Percentiles rank a stretch among this genome's conserved stretches.
phyloP scores from a whole-genome alignment of 2,797 vertebrate genomes.

The Holocentrus rufus region DNA sequence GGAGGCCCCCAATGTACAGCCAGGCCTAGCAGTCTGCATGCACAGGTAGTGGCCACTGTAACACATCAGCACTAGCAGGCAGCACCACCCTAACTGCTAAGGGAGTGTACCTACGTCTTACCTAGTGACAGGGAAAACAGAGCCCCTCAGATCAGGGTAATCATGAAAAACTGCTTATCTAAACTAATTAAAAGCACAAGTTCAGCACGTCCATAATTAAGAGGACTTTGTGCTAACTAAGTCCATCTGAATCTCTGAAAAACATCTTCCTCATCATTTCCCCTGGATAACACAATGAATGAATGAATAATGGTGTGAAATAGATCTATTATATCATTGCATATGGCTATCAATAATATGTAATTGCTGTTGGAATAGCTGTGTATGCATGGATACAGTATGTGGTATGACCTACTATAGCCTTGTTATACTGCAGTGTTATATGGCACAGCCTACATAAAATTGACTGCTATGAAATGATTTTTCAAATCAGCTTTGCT shows the following conservation, averaged over 20 bases:
- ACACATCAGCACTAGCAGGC: constrained; percentile 73
- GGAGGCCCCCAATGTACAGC: constrained; percentile 35
- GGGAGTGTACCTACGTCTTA: constrained; percentile 77
- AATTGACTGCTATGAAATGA: constrained; percentile 67
- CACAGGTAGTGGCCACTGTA: constrained; percentile 80
- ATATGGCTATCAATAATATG: constrained; percentile 72
- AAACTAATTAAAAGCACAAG: constrained; percentile 55
- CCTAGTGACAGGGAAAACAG: constrained; percentile 76
- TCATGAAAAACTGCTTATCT: constrained; percentile 44
- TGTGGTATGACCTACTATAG: constrained; percentile 61
- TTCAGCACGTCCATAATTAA: constrained; percentile 44
- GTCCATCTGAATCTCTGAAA: constrained; percentile 26
- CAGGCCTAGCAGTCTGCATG: constrained; percentile 68
- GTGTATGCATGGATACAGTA: constrained; percentile 53
- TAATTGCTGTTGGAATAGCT: constrained; percentile 45
- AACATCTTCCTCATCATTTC: constrained; percentile 34
- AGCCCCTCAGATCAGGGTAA: constrained; percentile 42
- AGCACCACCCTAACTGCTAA: constrained; percentile 75
- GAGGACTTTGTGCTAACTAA: constrained; percentile 37
- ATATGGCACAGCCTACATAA: constrained; percentile 64
- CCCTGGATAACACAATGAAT: constrained; percentile 53
- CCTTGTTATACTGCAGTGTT: constrained; percentile 65
- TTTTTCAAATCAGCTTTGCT: constrained; percentile 58
- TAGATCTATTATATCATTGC: constrained; percentile 67
- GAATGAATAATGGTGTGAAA: constrained; percentile 74